A percentile compares a stretch with the other conserved stretches of the same genome.
Evolutionary conservation across 2,113 vertebrate species (phyloP).

Genomic region (Amazona vittata): DNA sequence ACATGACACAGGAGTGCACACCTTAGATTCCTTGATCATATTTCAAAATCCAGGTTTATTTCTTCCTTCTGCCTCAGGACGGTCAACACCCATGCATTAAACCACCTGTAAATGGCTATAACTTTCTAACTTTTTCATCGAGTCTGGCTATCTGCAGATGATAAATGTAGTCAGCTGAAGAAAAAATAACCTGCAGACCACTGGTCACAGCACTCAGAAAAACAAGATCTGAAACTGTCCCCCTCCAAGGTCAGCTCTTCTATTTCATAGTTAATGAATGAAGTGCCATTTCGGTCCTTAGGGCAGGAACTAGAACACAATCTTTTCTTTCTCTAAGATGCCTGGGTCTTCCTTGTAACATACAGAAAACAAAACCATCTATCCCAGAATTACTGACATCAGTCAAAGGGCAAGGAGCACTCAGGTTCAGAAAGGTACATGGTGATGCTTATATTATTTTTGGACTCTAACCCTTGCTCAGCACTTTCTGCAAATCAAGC

Average conservation of each 20-base stretch:
- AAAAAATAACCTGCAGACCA: background rate
- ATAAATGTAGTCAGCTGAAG: background rate
- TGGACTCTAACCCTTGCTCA: background rate
- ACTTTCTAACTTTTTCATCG: background rate
- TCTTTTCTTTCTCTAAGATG: background rate
- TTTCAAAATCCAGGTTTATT: background rate
- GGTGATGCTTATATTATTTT: background rate
- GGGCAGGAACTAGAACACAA: background rate
- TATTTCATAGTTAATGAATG: background rate
- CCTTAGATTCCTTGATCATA: rapidly evolving
- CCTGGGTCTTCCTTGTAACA: background rate
- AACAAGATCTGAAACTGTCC: background rate
- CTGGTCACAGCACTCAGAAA: background rate
- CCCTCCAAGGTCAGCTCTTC: background rate
- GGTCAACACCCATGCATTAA: background rate
- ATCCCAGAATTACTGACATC: background rate
- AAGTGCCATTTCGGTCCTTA: background rate
- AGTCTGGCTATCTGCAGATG: background rate
- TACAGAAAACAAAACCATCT: background rate
- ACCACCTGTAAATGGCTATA: rapidly evolving
- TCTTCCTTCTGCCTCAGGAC: background rate
- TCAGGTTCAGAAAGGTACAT: background rate
- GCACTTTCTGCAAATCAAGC: background rate
- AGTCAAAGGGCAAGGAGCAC: background rate
- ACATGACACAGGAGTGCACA: background rate